These are phyloP conservation scores for Leptopilina syphax DNA, from an alignment of 2,888 invertebrate species.

Conservation along the genomic window DNA sequence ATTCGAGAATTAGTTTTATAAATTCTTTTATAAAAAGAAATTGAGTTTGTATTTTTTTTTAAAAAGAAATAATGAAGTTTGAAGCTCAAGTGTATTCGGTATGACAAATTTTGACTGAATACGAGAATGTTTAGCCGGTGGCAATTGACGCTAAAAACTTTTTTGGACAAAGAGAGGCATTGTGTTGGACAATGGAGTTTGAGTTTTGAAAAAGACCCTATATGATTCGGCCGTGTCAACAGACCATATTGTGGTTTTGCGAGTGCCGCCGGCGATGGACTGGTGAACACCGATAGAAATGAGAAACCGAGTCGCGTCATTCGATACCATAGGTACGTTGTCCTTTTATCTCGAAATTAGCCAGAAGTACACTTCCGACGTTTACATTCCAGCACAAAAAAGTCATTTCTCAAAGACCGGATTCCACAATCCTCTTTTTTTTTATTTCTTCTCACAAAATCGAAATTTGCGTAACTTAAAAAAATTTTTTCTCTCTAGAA, in stretches of 20 bases:
- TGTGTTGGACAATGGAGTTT: neutral
- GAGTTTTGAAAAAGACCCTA: conserved; percentile 24
- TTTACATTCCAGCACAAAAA: conserved; percentile 7
- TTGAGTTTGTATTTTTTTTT: no score
- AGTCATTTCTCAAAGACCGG: neutral
- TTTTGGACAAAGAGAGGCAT: conserved; percentile 1
- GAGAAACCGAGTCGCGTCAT: conserved; percentile 46
- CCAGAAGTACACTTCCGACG: conserved; percentile 31
- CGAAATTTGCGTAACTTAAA: no score
- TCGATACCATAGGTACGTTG: conserved; percentile 45
- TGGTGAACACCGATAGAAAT: conserved; percentile 26
- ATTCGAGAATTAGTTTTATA: no score
- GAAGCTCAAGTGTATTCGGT: conserved; percentile 10
- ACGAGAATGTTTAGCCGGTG: conserved; percentile 14
- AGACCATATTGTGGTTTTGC: conserved; percentile 27
- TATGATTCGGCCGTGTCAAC: conserved; percentile 37
- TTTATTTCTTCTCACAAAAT: neutral
- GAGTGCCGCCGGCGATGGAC: conserved; percentile 18
- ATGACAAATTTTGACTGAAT: conserved; percentile 2
- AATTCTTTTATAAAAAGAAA: no score
- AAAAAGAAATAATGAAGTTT: no score
- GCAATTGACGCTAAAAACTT: neutral
- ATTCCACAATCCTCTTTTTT: neutral
- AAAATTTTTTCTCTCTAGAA: no score
- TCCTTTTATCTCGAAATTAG: conserved; percentile 18